phyloP scores from a whole-genome alignment of 2,888 invertebrate genomes.

The Agrotis segetum region DNA sequence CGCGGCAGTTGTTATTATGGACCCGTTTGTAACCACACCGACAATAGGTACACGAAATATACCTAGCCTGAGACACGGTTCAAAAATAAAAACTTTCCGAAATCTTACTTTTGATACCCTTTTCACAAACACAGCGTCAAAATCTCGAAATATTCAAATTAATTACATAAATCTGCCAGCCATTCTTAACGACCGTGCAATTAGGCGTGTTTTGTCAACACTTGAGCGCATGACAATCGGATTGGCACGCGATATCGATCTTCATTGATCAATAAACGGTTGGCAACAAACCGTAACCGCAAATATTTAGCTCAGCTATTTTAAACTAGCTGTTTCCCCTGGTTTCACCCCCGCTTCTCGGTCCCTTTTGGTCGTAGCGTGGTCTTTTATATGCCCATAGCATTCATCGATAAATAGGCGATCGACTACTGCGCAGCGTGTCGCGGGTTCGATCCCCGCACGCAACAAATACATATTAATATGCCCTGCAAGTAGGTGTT shows the following conservation, averaged over 20 bases:
- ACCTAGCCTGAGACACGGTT: neutral
- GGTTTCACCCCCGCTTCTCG: too few species aligned
- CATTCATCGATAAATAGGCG: too few species aligned
- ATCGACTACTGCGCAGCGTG: too few species aligned
- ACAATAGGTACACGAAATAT: too few species aligned
- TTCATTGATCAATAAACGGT: slow-evolving; percentile 59
- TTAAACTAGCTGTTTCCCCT: slow-evolving; percentile 4
- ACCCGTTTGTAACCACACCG: too few species aligned
- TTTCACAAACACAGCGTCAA: neutral
- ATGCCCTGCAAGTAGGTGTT: too few species aligned
- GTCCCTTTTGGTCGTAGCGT: too few species aligned
- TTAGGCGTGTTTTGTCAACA: slow-evolving; percentile 45
- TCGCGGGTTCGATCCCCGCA: too few species aligned
- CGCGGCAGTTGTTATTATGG: too few species aligned
- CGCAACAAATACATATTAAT: too few species aligned
- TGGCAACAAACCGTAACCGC: slow-evolving; percentile 30
- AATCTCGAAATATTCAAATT: slow-evolving; percentile 13
- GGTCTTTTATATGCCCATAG: too few species aligned
- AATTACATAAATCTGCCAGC: slow-evolving; percentile 39
- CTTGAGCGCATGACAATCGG: slow-evolving; percentile 17
- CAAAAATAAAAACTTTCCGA: neutral
- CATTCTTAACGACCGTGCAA: slow-evolving; percentile 12
- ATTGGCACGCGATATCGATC: slow-evolving; percentile 55
- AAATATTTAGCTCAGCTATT: slow-evolving; percentile 53
- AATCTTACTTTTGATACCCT: neutral